These are phyloP conservation scores for Platyrinchus mystaceus DNA, from an alignment of 2,797 vertebrate species.

Conservation along the genomic window DNA sequence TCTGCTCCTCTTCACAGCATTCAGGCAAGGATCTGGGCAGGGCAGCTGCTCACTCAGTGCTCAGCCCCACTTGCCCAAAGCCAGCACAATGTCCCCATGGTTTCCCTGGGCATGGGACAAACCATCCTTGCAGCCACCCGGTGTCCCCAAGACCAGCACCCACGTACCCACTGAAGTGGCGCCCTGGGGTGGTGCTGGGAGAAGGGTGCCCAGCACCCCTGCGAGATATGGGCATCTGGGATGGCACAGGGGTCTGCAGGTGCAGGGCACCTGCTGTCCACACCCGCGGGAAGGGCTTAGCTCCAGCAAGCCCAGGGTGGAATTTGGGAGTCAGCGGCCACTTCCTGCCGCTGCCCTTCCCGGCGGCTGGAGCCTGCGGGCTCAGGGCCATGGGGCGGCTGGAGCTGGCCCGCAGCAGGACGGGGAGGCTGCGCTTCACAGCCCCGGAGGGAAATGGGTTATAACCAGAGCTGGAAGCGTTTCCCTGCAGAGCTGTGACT, in stretches of 20 bases:
- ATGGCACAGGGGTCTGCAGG: neutral
- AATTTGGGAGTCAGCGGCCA: constrained; percentile 1
- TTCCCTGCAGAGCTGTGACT: constrained; percentile 36
- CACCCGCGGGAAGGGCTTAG: neutral
- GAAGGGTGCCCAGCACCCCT: neutral
- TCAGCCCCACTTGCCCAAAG: neutral
- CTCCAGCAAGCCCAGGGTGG: neutral
- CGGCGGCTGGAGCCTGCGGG: rapidly evolving
- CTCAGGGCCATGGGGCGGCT: neutral
- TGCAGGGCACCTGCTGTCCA: neutral
- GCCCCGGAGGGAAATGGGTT: constrained; percentile 14
- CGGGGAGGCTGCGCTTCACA: neutral
- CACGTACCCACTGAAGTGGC: rapidly evolving
- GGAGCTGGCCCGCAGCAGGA: neutral
- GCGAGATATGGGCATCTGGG: neutral
- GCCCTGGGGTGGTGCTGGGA: neutral
- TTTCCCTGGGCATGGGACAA: neutral
- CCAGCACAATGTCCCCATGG: neutral
- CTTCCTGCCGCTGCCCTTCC: neutral
- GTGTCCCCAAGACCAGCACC: neutral
- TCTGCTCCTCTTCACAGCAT: neutral
- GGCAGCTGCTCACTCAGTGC: neutral
- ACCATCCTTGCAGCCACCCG: rapidly evolving
- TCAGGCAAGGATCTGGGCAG: neutral
- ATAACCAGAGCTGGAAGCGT: neutral